Conservation (phyloP, 2,888 invertebrate genomes). For the Nezara viridula region DNA sequence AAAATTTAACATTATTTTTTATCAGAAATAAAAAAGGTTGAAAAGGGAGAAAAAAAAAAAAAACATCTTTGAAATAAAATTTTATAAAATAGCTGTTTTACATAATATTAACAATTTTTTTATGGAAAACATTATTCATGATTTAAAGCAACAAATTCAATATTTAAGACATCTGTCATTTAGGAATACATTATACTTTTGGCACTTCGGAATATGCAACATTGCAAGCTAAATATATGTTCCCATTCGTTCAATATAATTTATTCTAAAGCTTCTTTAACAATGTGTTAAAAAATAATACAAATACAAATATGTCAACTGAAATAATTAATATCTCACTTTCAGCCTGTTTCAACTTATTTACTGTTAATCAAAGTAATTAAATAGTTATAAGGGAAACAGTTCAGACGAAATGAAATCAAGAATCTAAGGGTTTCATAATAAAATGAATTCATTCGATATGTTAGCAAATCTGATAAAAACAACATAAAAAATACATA, state of each 20-base stretch:
- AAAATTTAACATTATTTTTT: too few species aligned
- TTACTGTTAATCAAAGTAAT: not conserved
- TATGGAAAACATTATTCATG: conserved; percentile 17
- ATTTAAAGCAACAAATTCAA: conserved; percentile 7
- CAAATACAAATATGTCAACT: not conserved
- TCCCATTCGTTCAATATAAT: not conserved
- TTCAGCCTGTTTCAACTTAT: not conserved
- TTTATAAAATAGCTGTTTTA: conserved; percentile 22
- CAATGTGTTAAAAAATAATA: not conserved
- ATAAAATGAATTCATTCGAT: too few species aligned
- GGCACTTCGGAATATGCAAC: conserved; percentile 21
- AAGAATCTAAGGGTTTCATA: not conserved
- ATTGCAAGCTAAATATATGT: not conserved
- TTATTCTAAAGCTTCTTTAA: not conserved
- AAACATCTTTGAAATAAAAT: not conserved
- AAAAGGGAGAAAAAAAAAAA: not conserved
- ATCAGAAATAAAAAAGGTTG: not conserved
- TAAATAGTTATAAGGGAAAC: not conserved
- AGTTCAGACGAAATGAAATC: not conserved
- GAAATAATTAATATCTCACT: not conserved
- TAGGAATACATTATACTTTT: conserved; percentile 16
- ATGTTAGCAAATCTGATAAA: not conserved
- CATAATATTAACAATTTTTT: not conserved
- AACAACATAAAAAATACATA: not conserved
- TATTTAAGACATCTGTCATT: conserved; percentile 13